A percentile compares a stretch with the other conserved stretches of the same genome.
Evolutionary conservation across 1,140 invertebrate genomes (phyloP).

Genomic region (Dendrolimus punctatus): DNA sequence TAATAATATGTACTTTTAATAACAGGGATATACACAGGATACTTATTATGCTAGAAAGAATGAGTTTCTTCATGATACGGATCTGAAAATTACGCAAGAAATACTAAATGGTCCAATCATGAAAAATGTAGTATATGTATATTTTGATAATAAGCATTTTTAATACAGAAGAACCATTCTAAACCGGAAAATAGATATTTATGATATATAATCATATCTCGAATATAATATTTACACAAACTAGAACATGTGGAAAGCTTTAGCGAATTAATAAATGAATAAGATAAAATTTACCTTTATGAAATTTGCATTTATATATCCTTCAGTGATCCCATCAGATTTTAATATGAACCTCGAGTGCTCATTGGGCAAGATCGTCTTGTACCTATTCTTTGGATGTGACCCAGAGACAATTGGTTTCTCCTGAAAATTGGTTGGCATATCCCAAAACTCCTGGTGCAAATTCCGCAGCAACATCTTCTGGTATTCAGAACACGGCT

Average conservation of each 20-base stretch:
- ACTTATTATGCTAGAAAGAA: too few species aligned
- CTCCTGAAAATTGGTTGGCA: conserved; percentile 92
- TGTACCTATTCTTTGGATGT: conserved; percentile 92
- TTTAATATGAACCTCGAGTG: conserved; percentile 81
- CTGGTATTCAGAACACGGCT: conserved; percentile 70
- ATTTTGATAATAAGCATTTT: too few species aligned
- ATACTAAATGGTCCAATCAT: too few species aligned
- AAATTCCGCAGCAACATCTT: conserved; percentile 82
- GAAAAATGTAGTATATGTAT: too few species aligned
- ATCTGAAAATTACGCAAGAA: too few species aligned
- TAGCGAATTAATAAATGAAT: not conserved
- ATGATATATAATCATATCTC: too few species aligned
- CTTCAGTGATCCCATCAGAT: conserved; percentile 67
- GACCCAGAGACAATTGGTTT: conserved; percentile 89
- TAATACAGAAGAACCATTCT: too few species aligned
- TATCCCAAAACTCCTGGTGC: conserved; percentile 94
- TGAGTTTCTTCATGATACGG: too few species aligned
- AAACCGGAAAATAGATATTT: too few species aligned
- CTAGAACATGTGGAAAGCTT: too few species aligned
- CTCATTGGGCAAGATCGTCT: conserved; percentile 90
- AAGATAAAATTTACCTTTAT: conserved; percentile 76
- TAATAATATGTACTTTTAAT: not conserved
- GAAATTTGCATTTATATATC: conserved; percentile 92
- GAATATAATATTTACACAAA: too few species aligned
- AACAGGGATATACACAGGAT: too few species aligned